These are phyloP conservation scores for Pharmacophagus antenor DNA, from an alignment of 2,888 invertebrate species.

Conservation along the genomic window DNA sequence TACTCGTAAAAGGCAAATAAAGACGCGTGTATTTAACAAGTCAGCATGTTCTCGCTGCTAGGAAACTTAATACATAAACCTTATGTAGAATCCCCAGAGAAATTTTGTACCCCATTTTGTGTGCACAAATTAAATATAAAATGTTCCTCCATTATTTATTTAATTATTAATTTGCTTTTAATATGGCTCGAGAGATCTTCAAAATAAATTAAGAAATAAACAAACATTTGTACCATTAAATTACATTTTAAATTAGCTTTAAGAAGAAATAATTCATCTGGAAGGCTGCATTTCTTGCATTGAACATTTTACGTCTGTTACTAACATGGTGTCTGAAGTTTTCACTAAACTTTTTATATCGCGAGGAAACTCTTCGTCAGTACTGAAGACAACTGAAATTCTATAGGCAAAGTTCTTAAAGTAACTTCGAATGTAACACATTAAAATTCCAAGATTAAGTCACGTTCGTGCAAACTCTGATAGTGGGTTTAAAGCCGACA, in stretches of 20 bases:
- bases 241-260: too few relatives aligned
- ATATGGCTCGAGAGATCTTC: too few relatives aligned
- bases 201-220: too few relatives aligned
- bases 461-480: slow-evolving; percentile 3
- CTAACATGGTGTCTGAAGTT: not conserved
- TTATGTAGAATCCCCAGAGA: not conserved
- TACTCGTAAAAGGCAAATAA: too few relatives aligned
- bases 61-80: not conserved
- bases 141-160: not conserved
- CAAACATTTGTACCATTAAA: too few relatives aligned
- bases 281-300: too few relatives aligned
- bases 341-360: not conserved
- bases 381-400: not conserved
- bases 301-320: too few relatives aligned
- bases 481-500: not conserved
- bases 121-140: not conserved
- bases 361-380: not conserved
- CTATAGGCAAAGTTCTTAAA: not conserved
- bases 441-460: slow-evolving; percentile 19
- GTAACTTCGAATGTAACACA: not conserved
- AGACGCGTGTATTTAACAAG: not conserved
- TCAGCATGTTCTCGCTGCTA: not conserved
- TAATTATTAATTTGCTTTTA: not conserved
- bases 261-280: too few relatives aligned
- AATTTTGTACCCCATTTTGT: too few relatives aligned